Conservation (phyloP, 1,140 invertebrate genomes). For the Drosophila bipectinata region DNA sequence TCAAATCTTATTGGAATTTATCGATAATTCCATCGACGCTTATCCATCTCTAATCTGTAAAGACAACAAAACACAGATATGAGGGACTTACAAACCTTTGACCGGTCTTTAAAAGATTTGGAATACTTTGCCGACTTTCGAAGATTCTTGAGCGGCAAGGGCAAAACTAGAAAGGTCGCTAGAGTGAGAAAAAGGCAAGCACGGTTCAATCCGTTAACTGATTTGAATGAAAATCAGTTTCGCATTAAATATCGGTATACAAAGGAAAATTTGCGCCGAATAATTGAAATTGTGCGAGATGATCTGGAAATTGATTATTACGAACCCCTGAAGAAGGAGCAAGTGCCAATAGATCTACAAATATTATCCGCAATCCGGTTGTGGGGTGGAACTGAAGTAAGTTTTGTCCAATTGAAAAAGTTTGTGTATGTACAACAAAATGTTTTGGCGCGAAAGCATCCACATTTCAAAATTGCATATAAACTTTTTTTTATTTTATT, state of each 20-base stretch:
- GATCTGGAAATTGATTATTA: constrained; percentile 70
- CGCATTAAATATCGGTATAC: constrained; percentile 68
- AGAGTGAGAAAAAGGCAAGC: constrained; percentile 19
- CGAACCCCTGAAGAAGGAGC: constrained; percentile 55
- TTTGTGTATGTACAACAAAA: constrained; percentile 29
- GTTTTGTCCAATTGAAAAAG: neutral
- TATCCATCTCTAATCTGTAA: neutral
- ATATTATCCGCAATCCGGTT: constrained; percentile 65
- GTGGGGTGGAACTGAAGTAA: constrained; percentile 74
- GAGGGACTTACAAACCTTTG: constrained; percentile 53
- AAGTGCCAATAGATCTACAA: constrained; percentile 72
- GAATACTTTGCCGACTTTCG: constrained; percentile 51
- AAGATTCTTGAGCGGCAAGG: constrained; percentile 8
- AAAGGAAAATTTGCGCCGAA: constrained; percentile 67
- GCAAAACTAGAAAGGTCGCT: neutral
- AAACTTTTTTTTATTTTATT: too few species aligned
- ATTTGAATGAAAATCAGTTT: constrained; percentile 70
- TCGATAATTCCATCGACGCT: neutral
- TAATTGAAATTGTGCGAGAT: constrained; percentile 74
- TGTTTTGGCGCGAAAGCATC: neutral
- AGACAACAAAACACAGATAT: constrained; percentile 28
- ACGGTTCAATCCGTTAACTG: constrained; percentile 64
- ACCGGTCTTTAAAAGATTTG: constrained; percentile 47
- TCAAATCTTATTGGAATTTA: neutral
- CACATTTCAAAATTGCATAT: neutral